phyloP scores from a whole-genome alignment of 2,888 invertebrate species.

The Caenorhabditis plicata region DNA sequence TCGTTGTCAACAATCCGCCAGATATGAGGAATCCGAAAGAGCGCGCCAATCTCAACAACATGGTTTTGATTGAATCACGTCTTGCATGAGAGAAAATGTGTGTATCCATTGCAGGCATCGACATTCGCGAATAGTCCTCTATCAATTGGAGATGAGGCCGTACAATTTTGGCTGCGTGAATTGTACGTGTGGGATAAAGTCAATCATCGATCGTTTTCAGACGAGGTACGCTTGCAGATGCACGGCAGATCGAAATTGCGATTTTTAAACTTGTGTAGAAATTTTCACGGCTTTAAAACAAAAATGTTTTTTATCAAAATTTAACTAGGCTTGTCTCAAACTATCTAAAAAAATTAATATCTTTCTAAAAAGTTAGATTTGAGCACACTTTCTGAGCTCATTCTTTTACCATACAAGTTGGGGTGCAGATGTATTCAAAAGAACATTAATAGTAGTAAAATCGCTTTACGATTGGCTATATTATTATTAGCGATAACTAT shows the following conservation, averaged over 20 bases:
- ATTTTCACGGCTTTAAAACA: too few species aligned
- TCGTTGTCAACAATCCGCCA: constrained; percentile 54
- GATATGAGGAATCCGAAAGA: constrained; percentile 45
- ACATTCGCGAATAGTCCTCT: constrained; percentile 50
- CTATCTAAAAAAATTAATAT: too few species aligned
- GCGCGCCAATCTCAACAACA: constrained; percentile 32
- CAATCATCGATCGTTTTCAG: constrained; percentile 8
- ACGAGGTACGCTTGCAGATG: constrained; percentile 13
- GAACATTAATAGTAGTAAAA: too few species aligned
- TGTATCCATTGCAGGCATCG: constrained; percentile 20
- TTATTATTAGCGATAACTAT: too few species aligned
- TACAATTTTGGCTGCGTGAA: constrained; percentile 56
- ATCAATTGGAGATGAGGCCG: constrained; percentile 52
- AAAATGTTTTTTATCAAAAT: neutral
- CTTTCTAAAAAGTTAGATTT: too few species aligned
- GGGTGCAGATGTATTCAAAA: too few species aligned
- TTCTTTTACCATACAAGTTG: too few species aligned
- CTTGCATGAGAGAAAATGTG: neutral
- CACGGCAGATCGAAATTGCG: too few species aligned
- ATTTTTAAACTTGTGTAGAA: too few species aligned
- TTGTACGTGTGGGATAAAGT: constrained; percentile 38
- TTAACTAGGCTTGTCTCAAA: too few species aligned
- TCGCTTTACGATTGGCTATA: too few species aligned
- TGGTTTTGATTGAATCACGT: constrained; percentile 20
- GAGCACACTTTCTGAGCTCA: too few species aligned